These are phyloP conservation scores for Tetragonisca angustula DNA, from an alignment of 2,888 invertebrate species.

Conservation along the genomic window DNA sequence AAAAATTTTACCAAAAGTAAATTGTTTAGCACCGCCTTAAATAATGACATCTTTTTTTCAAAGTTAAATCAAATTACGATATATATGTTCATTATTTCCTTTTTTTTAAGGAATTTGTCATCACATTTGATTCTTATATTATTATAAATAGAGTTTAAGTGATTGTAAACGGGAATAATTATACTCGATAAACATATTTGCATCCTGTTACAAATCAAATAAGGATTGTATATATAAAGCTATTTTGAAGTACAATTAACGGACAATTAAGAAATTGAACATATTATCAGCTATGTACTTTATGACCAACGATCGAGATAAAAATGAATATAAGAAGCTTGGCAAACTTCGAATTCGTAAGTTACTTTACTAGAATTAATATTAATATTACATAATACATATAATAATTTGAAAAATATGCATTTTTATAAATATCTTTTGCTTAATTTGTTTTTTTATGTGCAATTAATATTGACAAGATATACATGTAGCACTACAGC, in stretches of 20 bases:
- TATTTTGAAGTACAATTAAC: background rate
- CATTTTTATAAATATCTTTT: background rate
- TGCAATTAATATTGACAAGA: background rate
- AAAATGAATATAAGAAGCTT: constrained; percentile 72
- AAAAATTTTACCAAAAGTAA: background rate
- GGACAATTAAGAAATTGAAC: background rate
- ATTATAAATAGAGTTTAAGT: background rate
- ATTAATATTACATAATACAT: background rate
- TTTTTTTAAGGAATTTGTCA: background rate
- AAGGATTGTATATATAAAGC: background rate
- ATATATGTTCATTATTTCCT: background rate
- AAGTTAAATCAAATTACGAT: background rate
- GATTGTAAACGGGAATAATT: constrained; percentile 21
- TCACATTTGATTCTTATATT: background rate
- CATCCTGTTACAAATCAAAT: background rate
- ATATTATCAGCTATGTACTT: constrained; percentile 69
- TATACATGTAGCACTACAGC: background rate
- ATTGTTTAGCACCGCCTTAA: background rate
- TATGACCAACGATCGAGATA: constrained; percentile 65
- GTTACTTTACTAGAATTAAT: constrained; percentile 27
- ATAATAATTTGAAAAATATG: background rate
- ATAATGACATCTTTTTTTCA: background rate
- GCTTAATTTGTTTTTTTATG: background rate
- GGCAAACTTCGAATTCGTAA: constrained; percentile 60
- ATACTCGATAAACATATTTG: constrained; percentile 1